These are phyloP conservation scores for Hippocampus comes DNA, from an alignment of 2,113 vertebrate species.

Conservation along the genomic window DNA sequence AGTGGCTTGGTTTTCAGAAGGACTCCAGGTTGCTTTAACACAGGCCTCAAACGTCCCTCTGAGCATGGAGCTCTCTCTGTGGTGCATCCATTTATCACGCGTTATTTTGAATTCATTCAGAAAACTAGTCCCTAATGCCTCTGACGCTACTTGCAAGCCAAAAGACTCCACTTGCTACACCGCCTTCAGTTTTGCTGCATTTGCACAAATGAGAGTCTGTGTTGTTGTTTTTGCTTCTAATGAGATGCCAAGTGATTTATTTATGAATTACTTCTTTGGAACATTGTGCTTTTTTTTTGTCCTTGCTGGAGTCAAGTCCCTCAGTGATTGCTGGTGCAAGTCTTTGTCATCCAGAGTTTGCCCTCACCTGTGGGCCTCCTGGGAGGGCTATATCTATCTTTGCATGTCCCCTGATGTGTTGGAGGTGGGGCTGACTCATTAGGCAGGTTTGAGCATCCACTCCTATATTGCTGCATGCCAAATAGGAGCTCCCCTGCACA, in stretches of 20 bases:
- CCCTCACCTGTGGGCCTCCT: conserved; percentile 72
- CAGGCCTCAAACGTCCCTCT: conserved; percentile 1
- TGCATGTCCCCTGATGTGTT: conserved; percentile 71
- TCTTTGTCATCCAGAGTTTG: conserved; percentile 78
- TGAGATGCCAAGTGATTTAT: conserved; percentile 77
- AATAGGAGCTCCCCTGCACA: conserved; percentile 64
- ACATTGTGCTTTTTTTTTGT: conserved; percentile 59
- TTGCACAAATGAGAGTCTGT: conserved; percentile 62
- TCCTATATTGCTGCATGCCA: conserved; percentile 71
- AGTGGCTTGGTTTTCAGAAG: conserved; percentile 37
- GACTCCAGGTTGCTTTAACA: conserved; percentile 9
- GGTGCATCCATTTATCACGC: conserved; percentile 8
- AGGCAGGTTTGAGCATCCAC: conserved; percentile 76
- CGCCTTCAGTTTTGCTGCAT: conserved; percentile 62
- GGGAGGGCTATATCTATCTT: conserved; percentile 76
- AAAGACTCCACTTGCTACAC: conserved; percentile 29
- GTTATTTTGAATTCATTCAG: conserved; percentile 45
- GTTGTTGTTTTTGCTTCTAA: conserved; percentile 70
- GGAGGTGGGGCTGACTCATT: conserved; percentile 70
- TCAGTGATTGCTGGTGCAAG: conserved; percentile 81
- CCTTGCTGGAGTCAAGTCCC: conserved; percentile 73
- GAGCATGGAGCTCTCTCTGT: neutral
- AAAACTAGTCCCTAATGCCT: conserved; percentile 31
- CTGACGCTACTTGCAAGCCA: conserved; percentile 7
- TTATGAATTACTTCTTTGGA: conserved; percentile 77